These are phyloP conservation scores for Myzus persicae DNA, from an alignment of 1,140 invertebrate genomes.

Conservation along the genomic window DNA sequence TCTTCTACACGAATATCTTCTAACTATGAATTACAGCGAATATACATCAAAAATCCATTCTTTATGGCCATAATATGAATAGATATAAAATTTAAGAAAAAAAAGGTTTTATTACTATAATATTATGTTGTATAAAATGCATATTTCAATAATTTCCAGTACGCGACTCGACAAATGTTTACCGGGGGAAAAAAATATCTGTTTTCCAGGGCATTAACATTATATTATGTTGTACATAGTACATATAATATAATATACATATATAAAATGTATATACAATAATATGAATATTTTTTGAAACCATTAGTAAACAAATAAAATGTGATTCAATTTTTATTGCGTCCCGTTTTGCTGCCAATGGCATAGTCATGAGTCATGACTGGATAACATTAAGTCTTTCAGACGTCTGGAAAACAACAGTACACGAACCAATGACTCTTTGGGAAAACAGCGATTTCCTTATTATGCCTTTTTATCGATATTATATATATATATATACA, in stretches of 20 bases:
- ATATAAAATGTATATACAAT: neutral
- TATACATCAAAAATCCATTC: neutral
- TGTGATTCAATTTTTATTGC: slow-evolving; percentile 48
- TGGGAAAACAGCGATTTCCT: slow-evolving; percentile 29
- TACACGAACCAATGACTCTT: slow-evolving; percentile 25
- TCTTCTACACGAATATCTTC: too few species aligned
- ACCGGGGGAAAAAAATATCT: neutral
- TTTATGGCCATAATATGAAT: neutral
- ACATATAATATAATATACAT: neutral
- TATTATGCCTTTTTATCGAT: slow-evolving; percentile 48
- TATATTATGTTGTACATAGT: neutral
- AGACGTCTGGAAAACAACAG: slow-evolving; percentile 39
- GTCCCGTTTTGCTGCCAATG: slow-evolving; percentile 36
- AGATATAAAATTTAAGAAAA: neutral
- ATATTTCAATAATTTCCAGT: neutral
- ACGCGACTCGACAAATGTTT: neutral
- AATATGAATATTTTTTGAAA: neutral
- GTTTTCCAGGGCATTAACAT: slow-evolving; percentile 27
- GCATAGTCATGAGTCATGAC: slow-evolving; percentile 34
- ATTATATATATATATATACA: neutral
- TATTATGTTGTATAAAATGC: neutral
- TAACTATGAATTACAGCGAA: too few species aligned
- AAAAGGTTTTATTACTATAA: neutral
- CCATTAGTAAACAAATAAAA: slow-evolving; percentile 45
- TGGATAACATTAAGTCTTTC: slow-evolving; percentile 43